Base-by-base conservation (phyloP, 2,797 vertebrate genomes). In the Sebastes baramenuke region DNA sequence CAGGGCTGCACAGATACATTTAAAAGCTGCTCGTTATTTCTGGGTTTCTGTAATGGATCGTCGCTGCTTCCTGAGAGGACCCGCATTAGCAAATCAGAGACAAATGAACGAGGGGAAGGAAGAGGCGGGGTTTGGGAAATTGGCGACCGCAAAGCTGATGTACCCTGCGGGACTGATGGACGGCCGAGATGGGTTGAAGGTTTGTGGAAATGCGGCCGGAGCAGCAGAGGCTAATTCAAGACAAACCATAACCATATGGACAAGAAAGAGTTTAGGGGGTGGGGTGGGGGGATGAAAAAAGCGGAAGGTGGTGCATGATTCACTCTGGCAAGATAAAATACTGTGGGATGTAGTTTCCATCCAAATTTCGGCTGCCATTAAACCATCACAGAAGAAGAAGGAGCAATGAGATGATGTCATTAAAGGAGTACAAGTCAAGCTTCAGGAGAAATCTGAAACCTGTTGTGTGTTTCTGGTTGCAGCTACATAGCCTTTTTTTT, bases 241-340 rank as follows among this genome's bases (percentile, higher is more conserved):
- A 60, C 25, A 59, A 65, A 80, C 25, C 25, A 62, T 13, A 49
- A 69, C 58, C 73, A 81, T 77, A 78, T 71, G 83, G 79, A 70
- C 60, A 22, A 16, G 34, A 59, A 32, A 69, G 38, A 25, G 46
- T 18, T 34, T 46, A 46, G 30, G 7, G 14, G 24, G 30, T 5
- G 58, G 27, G 0, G n/a, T n/a, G n/a, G 25, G 46, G 68, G 58
- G 25, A 46, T 1, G 27, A 59, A 11, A 38, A 42, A 42, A 4
- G n/a, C 32, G 11, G 27, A 54, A 30, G 34, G 20, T 32, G 27
- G 36, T 8, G 36, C 14, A 34, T 49, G 13, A 72, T 52, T 58
- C 60, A 27, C 36, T 59, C 61, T n/a, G 27, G 22, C 42, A 30
- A 66, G 36, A 79, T 54, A 22, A 42, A 2, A 55, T 42, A 8